Percentiles rank a stretch among this genome's conserved stretches.
phyloP scores from a whole-genome alignment of 2,113 vertebrate genomes.

The Hippotragus niger region DNA sequence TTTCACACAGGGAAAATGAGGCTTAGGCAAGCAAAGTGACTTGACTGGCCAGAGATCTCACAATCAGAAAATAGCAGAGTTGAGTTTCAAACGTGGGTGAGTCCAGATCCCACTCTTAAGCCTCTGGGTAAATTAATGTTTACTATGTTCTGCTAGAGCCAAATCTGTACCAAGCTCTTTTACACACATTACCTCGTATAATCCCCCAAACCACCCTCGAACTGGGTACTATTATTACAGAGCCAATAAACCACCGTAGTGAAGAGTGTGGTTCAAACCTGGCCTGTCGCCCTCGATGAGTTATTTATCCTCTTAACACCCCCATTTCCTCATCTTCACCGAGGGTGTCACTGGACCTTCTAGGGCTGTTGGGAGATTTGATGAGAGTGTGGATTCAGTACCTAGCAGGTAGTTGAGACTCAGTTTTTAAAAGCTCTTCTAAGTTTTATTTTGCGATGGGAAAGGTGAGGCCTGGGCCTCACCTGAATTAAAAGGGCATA shows the following conservation, averaged over 20 bases:
- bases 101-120: background rate
- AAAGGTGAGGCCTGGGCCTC: background rate
- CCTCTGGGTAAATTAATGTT: background rate
- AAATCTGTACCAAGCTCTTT: background rate
- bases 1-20: background rate
- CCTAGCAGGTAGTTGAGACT: background rate
- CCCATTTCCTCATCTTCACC: background rate
- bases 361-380: background rate
- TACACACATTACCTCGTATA: background rate
- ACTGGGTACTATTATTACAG: background rate
- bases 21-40: background rate
- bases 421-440: background rate
- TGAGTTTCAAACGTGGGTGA: background rate
- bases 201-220: background rate
- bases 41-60: background rate
- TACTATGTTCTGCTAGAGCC: background rate
- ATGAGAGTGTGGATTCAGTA: rapidly evolving
- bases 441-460: background rate
- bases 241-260: background rate
- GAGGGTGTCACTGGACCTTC: background rate
- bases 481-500: background rate
- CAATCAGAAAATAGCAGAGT: background rate
- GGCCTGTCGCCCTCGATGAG: background rate
- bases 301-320: rapidly evolving
- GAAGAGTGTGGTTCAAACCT: background rate